Conservation (phyloP, 2,113 vertebrate genomes). For the Coptodon bakossiorum region DNA sequence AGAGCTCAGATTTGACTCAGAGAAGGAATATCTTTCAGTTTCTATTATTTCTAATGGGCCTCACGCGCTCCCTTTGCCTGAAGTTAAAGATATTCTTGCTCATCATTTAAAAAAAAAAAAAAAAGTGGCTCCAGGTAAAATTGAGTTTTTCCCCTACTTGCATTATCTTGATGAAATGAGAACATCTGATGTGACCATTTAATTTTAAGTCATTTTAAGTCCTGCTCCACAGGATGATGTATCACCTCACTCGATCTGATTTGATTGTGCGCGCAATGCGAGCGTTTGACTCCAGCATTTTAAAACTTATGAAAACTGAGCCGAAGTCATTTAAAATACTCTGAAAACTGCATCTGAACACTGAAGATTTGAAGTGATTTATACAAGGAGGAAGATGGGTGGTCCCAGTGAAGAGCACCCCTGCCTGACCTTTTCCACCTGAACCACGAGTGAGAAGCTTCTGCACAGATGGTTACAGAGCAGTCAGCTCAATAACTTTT, state of each 20-base stretch:
- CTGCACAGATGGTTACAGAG: background rate
- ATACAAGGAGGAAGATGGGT: background rate
- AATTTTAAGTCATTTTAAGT: background rate
- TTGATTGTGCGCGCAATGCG: background rate
- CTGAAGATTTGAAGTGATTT: background rate
- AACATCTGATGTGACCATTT: background rate
- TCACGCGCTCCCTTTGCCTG: rapidly evolving
- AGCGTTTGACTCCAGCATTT: background rate
- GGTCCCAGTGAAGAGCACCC: background rate
- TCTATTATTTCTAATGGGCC: background rate
- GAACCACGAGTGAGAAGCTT: background rate
- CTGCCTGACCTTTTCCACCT: background rate
- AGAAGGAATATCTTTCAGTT: background rate
- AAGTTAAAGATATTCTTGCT: background rate
- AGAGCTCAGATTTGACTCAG: background rate
- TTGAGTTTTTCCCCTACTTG: background rate
- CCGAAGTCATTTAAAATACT: background rate
- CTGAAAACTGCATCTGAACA: background rate
- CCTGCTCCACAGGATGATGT: background rate
- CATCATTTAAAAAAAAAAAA: background rate
- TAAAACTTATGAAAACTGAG: background rate
- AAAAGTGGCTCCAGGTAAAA: background rate
- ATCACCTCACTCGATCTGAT: background rate
- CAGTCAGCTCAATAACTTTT: background rate
- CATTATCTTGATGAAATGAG: background rate